Evolutionary conservation across 2,888 invertebrate species (phyloP), one percentile per base, ranked within the genome.

Genomic region (Eumerus sabulonum): DNA sequence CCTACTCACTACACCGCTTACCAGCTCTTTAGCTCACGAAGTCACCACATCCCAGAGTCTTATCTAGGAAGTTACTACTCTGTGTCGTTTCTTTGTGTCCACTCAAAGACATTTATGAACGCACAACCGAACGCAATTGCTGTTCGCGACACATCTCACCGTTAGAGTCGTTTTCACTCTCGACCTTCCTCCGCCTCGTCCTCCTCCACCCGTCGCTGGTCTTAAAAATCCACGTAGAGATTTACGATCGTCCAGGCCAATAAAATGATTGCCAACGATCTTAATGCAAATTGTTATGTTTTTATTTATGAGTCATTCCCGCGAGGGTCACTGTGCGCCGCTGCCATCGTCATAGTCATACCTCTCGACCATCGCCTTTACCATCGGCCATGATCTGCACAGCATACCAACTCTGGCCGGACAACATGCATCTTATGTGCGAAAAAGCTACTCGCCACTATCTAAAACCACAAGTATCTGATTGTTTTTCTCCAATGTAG

Each of bases 261-360:
- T 87, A 88, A 87, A 87, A 88, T 88, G 87, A 87, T 87, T 87
- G 87, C 86, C 82, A 86, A 83, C 85, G 86, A 87, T 87, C 86
- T 87, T 86, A 87, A 88, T 86, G 86, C 86, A 88, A 87, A 87
- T 87, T 85, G 85, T 86, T 86, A 83, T 84, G 83, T 84, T 83
- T 84, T 84, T 85, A 83, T 77, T 82, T 81, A 81, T 81, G 81
- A 81, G 81, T 81, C 81, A 81, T 81, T 70, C 64, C 27, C 42
- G 50, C 57, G 74, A 74, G 79, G 79, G 79, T 79, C 79, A 79
- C 74, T 74, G 27, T 27, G 68, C 53, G 67, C 79, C 18, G 62
- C 56, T 14, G 45, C 19, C 17, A 27, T 40, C 44, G 62, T 60
- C 44, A 19, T 35, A 36, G 11, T 16, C 17, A 57, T 38, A 9